A percentile compares a stretch with the other conserved stretches of the same genome.
Evolutionary conservation across 1,140 invertebrate genomes (phyloP).

Genomic region (Drosophila obscura): DNA sequence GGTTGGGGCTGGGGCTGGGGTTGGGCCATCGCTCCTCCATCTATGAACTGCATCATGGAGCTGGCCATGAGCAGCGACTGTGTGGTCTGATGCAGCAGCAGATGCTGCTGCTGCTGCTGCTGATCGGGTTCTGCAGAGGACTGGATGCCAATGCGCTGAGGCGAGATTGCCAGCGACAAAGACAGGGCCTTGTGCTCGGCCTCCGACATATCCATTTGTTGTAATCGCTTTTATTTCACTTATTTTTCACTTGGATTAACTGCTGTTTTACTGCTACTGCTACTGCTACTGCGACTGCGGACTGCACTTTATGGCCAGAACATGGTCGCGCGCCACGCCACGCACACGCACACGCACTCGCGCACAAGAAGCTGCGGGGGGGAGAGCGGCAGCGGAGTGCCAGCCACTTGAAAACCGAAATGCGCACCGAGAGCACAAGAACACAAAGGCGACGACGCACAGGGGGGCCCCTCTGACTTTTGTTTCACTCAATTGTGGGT

Average conservation of each 20-base stretch:
- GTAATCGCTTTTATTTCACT: slow-evolving; percentile 19
- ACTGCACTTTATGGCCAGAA: slow-evolving; percentile 23
- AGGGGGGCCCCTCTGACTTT: slow-evolving; percentile 22
- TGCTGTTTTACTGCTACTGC: no score
- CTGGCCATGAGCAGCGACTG: slow-evolving; percentile 78
- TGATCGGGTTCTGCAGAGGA: slow-evolving; percentile 30
- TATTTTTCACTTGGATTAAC: not conserved
- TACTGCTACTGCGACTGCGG: no score
- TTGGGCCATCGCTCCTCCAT: not conserved
- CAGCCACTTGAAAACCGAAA: not conserved
- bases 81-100: slow-evolving; percentile 77
- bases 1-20: slow-evolving; percentile 7
- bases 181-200: slow-evolving; percentile 57
- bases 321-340: slow-evolving; percentile 18
- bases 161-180: slow-evolving; percentile 44
- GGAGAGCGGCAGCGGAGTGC: slow-evolving; percentile 6
- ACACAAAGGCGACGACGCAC: slow-evolving; percentile 5
- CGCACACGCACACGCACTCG: slow-evolving; percentile 54
- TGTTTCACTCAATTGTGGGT: not conserved
- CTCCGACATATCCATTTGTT: slow-evolving; percentile 55
- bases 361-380: slow-evolving; percentile 20
- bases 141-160: slow-evolving; percentile 24
- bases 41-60: slow-evolving; percentile 44
- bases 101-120: slow-evolving; percentile 59
- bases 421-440: slow-evolving; percentile 27